Evolutionary conservation across 2,888 invertebrate species (phyloP), one percentile per base, ranked within the genome.

Genomic region (Periphyllus acericola): DNA sequence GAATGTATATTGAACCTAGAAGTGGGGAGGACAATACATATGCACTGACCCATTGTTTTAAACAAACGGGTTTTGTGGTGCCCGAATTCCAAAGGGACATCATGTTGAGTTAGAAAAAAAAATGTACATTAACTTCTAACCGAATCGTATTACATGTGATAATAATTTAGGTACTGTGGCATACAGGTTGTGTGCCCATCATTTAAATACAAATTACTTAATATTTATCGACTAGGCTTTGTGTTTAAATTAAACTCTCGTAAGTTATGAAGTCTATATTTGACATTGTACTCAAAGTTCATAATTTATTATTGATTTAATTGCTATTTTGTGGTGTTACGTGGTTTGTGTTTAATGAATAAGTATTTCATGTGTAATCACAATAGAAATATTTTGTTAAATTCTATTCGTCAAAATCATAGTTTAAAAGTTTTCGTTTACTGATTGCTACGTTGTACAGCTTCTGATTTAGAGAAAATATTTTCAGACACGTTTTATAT

Each of bases 21-120:
- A 78, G 68, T 14, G 66, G 84, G 34, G 32, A 85, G 25, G 40
- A 78, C 76, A 76, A 76, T 52, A 34, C 36, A 46, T 25, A 46
- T 32, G 52, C 68, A 34, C 34, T 32, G 76, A 52, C 46, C 78
- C 9, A 85, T 78, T 78, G 84, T 78, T 85, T 78, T 85, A 36
- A 83, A 36, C 36, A 74, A 40, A 75, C 36, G 74, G 19, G 17
- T 83, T 32, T 76, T 68, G 66, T 68, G 14, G 21, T 68, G 55
- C 34, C 36, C 46, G n/a, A 85, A 85, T 85, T 76, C 52, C 68
- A 34, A 78, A 85, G 78, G 84, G 78, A 78, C 68, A 21, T 60
- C 3, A 2, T 32, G 32, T 74, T 21, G n/a, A 68, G n/a, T 40
- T 32, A 14, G 29, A 40, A 83, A 74, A 36, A 55, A 14, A 14